phyloP scores from a whole-genome alignment of 2,888 invertebrate genomes.

The Hypomecis atomaria region DNA sequence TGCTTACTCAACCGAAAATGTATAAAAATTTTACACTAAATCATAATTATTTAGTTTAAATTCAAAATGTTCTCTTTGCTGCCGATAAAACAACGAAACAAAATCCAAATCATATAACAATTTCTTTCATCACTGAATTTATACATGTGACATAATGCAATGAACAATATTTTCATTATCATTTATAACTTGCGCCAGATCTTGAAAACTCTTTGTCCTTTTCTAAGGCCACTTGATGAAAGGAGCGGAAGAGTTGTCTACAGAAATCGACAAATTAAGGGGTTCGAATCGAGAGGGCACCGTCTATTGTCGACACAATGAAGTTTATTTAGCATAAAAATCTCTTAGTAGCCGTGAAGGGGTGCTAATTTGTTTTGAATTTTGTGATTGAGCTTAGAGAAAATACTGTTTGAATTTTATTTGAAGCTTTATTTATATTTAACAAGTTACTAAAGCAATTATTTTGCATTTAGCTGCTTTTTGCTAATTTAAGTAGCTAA shows the following conservation, averaged over 20 bases:
- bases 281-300: slow-evolving; percentile 61
- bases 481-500: no score
- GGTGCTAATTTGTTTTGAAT: slow-evolving; percentile 50
- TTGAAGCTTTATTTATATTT: neutral
- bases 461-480: no score
- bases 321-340: slow-evolving; percentile 77
- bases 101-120: no score
- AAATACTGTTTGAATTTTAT: neutral
- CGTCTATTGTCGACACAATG: slow-evolving; percentile 65
- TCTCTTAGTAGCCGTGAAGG: slow-evolving; percentile 52
- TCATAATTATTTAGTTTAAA: no score
- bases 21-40: no score
- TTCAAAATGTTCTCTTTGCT: no score
- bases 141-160: neutral
- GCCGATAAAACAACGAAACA: no score
- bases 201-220: slow-evolving; percentile 53
- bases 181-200: slow-evolving; percentile 44
- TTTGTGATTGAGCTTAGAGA: slow-evolving; percentile 3
- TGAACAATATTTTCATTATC: slow-evolving; percentile 16
- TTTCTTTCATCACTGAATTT: neutral
- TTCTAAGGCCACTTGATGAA: slow-evolving; percentile 60
- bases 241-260: slow-evolving; percentile 77
- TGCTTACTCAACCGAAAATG: no score
- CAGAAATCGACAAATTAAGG: slow-evolving; percentile 68
- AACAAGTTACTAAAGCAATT: no score